These are phyloP conservation scores for Phylloscopus trochilus DNA, from an alignment of 2,113 vertebrate genomes.

Conservation along the genomic window DNA sequence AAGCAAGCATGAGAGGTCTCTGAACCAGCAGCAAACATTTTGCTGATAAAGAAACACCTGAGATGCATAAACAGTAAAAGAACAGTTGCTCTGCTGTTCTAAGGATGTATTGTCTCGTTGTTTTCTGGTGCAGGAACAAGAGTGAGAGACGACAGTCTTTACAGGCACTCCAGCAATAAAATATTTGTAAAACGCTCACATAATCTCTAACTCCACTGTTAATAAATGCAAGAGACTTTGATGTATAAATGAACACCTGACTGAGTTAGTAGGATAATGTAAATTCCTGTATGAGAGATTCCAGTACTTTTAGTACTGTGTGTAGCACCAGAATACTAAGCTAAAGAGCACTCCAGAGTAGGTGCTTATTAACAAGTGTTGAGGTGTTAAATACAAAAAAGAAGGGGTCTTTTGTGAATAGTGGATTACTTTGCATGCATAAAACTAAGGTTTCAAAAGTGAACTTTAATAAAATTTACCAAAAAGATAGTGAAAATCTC, in stretches of 20 bases:
- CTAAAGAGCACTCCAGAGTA: background rate
- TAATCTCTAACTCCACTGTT: background rate
- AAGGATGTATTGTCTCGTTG: background rate
- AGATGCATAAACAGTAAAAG: background rate
- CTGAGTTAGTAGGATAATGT: background rate
- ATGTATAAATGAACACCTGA: background rate
- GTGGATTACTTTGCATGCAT: background rate
- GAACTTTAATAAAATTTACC: background rate
- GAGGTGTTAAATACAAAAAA: background rate
- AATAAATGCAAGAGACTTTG: background rate
- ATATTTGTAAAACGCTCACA: background rate
- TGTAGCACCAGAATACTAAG: background rate
- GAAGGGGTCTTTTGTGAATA: background rate
- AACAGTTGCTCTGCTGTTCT: background rate
- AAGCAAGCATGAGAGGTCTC: background rate
- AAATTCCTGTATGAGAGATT: background rate
- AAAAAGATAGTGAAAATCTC: background rate
- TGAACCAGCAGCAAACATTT: background rate
- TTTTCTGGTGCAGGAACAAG: background rate
- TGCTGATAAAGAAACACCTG: background rate
- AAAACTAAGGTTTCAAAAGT: background rate
- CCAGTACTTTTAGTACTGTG: background rate
- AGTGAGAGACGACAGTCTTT: background rate
- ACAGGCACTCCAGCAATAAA: background rate
- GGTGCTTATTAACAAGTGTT: background rate